phyloP scores from a whole-genome alignment of 2,888 invertebrate species.

The Pristionchus mayeri region DNA sequence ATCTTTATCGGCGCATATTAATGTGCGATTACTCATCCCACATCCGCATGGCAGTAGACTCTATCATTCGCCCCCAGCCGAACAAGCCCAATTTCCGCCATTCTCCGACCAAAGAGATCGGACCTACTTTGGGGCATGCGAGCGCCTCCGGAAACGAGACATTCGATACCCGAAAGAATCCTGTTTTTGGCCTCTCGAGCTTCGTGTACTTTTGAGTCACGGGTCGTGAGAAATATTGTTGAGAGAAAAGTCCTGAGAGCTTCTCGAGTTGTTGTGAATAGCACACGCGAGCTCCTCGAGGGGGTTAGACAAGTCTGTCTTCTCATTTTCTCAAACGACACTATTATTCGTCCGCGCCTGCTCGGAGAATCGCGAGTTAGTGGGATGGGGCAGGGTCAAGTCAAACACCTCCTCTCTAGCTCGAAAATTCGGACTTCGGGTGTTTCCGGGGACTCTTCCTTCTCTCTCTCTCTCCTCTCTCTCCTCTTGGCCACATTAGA shows the following conservation, averaged over 20 bases:
- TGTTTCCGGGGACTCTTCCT: slow-evolving; percentile 19
- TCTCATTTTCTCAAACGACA: background rate
- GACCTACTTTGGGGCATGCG: background rate
- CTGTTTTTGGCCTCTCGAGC: background rate
- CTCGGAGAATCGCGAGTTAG: background rate
- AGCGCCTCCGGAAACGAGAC: slow-evolving; percentile 23
- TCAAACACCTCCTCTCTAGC: background rate
- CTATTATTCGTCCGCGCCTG: too few species aligned
- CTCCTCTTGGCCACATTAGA: slow-evolving; percentile 33
- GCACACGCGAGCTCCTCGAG: background rate
- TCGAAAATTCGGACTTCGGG: slow-evolving; percentile 22
- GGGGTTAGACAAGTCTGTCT: background rate
- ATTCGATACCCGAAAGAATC: background rate
- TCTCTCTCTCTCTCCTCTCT: background rate
- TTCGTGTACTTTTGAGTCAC: background rate
- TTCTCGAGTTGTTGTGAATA: slow-evolving; percentile 11
- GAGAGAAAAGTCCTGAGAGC: background rate
- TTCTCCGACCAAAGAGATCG: background rate
- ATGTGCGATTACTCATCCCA: too few species aligned
- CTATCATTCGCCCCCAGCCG: background rate
- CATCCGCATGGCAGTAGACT: background rate
- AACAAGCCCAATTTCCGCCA: slow-evolving; percentile 27
- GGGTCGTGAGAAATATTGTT: background rate
- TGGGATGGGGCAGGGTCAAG: background rate
- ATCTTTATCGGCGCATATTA: too few species aligned